Evolutionary conservation across 2,888 invertebrate species (phyloP), one percentile per base, ranked within the genome.

Genomic region (Caenorhabditis afra): DNA sequence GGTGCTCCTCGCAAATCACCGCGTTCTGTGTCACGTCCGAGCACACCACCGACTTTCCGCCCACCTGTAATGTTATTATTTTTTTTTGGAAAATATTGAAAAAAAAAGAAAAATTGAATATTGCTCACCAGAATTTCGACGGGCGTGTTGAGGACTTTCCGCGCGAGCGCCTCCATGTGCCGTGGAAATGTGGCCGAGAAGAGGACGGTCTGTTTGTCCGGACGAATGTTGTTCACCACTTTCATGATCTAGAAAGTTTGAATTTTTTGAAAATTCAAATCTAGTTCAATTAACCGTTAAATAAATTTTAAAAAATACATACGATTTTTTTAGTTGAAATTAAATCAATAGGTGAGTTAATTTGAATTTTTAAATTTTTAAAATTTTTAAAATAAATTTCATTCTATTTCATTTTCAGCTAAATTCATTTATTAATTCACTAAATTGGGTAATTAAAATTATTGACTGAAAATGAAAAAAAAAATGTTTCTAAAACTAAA

Each of bases 141-240:
- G 0, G 99, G 99, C 91, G 95, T 95, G 85, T 94, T 94, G 7
- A 99, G 92, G 87, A 97, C 96, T 83, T 96, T 93, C 20, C 97
- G 92, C 0, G 99, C 99, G 12, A 99, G 92, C 0, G 97, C 98
- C 91, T 99, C 99, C 98, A 99, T 99, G 92, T 97, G 97, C 0
- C 97, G 93, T 0, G 99, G 99, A 91, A 99, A 99, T 0, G 99
- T 99, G 0, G 99, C 99, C 85, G 96, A 97, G 91, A 99, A 99
- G 94, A 99, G 95, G 14, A 99, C 98, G 0, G 97, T 97, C 91
- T 99, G 98, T 58, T 97, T 92, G 91, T 99, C 98, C 3, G 90
- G 90, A 12, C 90, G 86, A 50, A 98, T 94, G 91, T 97, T 97
- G 91, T 98, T 97, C 86, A 99, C 95, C 68, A 99, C 97, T 87